These are phyloP conservation scores for Camelus dromedarius DNA, from an alignment of 2,113 vertebrate genomes.

Conservation along the genomic window DNA sequence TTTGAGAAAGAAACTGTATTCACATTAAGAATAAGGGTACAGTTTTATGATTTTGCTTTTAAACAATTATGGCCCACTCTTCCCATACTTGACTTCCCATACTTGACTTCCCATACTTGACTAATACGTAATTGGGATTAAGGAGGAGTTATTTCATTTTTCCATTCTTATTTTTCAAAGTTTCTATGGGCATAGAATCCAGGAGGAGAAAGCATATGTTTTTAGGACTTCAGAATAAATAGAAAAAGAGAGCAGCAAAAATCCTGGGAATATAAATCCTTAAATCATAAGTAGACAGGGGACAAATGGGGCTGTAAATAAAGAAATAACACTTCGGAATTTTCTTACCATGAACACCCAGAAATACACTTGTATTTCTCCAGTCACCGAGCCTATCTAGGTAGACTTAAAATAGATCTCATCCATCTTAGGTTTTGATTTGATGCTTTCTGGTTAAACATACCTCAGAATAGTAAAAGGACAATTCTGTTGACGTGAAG, in stretches of 20 bases:
- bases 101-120: slow-evolving; percentile 42
- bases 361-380: neutral
- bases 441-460: slow-evolving; percentile 47
- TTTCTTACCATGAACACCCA: neutral
- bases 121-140: slow-evolving; percentile 46
- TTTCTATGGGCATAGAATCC: slow-evolving; percentile 33
- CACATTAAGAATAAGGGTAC: slow-evolving; percentile 25
- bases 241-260: slow-evolving; percentile 24
- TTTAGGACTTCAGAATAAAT: slow-evolving; percentile 71
- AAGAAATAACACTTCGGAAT: neutral
- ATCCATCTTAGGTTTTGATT: neutral
- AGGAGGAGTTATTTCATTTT: slow-evolving; percentile 56
- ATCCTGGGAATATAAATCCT: slow-evolving; percentile 29
- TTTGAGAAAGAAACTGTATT: slow-evolving; percentile 60
- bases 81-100: neutral
- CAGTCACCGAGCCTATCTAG: neutral
- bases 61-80: slow-evolving; percentile 56
- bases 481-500: neutral
- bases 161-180: slow-evolving; percentile 67
- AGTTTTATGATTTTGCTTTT: slow-evolving; percentile 70
- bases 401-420: neutral
- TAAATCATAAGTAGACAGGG: slow-evolving; percentile 5
- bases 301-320: neutral
- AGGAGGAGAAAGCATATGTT: slow-evolving; percentile 58
- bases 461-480: neutral